Percentiles rank a stretch among this genome's conserved stretches.
These are phyloP conservation scores for Anguilla marmorata DNA, from an alignment of 2,797 vertebrate genomes.

Conservation along the genomic window DNA sequence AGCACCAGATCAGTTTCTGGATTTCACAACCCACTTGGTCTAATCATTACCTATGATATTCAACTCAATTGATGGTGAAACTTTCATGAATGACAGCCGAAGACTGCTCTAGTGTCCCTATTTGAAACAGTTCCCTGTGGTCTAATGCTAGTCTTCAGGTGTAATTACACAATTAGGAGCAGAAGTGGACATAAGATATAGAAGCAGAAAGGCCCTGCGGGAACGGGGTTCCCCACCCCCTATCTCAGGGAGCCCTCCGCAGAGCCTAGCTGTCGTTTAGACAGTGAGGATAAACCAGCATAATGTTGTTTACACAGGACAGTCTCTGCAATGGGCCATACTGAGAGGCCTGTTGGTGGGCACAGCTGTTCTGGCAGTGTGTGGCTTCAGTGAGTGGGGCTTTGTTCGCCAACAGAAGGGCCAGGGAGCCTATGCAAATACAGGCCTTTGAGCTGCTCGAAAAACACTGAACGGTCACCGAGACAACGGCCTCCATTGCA, in stretches of 20 bases:
- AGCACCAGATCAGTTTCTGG: neutral
- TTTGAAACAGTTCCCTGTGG: neutral
- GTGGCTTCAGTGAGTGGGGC: neutral
- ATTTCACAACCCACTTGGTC: neutral
- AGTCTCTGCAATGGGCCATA: neutral
- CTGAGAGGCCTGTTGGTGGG: neutral
- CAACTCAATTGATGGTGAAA: neutral
- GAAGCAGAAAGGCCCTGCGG: neutral
- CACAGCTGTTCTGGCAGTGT: neutral
- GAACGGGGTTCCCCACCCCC: too few relatives aligned
- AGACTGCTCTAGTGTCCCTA: neutral
- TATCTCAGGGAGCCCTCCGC: neutral
- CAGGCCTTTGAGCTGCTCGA: neutral
- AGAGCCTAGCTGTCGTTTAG: neutral
- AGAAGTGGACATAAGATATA: neutral
- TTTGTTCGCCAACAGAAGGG: neutral
- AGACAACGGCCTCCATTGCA: neutral
- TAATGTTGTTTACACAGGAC: neutral
- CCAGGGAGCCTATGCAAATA: slow-evolving; percentile 13
- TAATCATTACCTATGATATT: neutral
- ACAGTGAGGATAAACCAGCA: neutral
- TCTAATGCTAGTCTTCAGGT: neutral
- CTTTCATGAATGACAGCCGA: neutral
- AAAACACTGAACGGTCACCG: neutral
- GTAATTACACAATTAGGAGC: neutral